These are phyloP conservation scores for Nomada hirtipes DNA, from an alignment of 2,888 invertebrate genomes.

Conservation along the genomic window DNA sequence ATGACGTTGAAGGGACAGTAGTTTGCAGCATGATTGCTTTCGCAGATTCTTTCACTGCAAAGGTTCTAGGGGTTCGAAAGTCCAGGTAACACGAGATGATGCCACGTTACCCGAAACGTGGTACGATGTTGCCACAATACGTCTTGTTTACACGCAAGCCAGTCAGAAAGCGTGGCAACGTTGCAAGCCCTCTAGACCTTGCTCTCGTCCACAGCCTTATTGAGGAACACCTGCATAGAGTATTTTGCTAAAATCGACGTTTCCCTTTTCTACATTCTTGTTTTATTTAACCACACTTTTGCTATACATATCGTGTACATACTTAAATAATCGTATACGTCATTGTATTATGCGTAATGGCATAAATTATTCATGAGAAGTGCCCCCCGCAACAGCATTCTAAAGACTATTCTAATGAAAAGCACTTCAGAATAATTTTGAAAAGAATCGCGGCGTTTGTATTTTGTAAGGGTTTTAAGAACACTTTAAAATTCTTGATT, in stretches of 20 bases:
- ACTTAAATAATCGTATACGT: not conserved
- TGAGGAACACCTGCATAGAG: conserved; percentile 12
- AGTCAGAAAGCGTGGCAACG: conserved; percentile 55
- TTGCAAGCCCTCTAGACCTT: conserved; percentile 56
- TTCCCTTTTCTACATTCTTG: not conserved
- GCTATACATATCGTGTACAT: too few species aligned
- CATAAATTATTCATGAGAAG: too few species aligned
- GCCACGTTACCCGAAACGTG: conserved; percentile 68
- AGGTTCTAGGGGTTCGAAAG: conserved; percentile 11
- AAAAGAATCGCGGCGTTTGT: too few species aligned
- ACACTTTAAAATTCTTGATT: not conserved
- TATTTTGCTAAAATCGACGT: conserved; percentile 2
- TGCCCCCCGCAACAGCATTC: too few species aligned
- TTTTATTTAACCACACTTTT: not conserved
- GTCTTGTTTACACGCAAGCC: conserved; percentile 67
- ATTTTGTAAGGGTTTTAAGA: too few species aligned
- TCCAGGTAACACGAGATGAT: conserved; percentile 64
- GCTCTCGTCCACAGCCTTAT: conserved; percentile 44
- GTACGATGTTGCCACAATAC: conserved; percentile 54
- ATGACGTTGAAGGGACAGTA: too few species aligned
- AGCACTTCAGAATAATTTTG: too few species aligned
- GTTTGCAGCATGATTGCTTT: conserved; percentile 33
- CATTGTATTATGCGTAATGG: too few species aligned
- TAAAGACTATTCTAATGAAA: too few species aligned
- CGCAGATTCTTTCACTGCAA: conserved; percentile 22